These are phyloP conservation scores for Lycocerus yunnanus DNA, from an alignment of 2,888 invertebrate genomes.

Conservation along the genomic window DNA sequence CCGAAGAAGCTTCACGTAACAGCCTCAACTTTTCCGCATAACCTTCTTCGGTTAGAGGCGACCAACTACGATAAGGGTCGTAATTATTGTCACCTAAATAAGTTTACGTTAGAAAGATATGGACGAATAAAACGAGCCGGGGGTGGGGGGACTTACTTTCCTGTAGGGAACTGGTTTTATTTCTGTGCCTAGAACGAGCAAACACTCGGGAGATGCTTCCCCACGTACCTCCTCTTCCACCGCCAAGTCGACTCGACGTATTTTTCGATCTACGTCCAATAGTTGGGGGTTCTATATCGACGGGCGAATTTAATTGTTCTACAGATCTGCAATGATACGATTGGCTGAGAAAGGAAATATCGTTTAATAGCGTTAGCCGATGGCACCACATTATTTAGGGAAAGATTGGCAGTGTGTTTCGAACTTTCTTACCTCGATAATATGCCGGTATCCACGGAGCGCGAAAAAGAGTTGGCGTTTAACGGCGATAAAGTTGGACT, in stretches of 20 bases:
- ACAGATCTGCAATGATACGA: conserved; percentile 73
- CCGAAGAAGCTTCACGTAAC: conserved; percentile 79
- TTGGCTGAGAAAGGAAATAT: no score
- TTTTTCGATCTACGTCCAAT: conserved; percentile 53
- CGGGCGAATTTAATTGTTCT: conserved; percentile 82
- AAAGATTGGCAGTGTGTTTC: no score
- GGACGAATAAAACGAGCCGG: conserved; percentile 41
- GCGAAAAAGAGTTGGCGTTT: conserved; percentile 75
- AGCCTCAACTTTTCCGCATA: conserved; percentile 76
- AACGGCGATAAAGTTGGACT: conserved; percentile 83
- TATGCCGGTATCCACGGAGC: conserved; percentile 72
- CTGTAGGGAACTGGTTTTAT: conserved; percentile 70
- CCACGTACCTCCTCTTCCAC: conserved; percentile 81
- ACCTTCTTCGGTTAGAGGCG: conserved; percentile 71
- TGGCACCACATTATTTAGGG: no score
- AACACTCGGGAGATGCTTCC: conserved; percentile 91
- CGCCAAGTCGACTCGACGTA: conserved; percentile 52
- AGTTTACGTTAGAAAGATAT: not conserved
- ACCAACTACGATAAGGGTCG: conserved; percentile 64
- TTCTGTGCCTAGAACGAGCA: conserved; percentile 82
- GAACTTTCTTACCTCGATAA: conserved; percentile 61
- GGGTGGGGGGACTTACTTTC: conserved; percentile 60
- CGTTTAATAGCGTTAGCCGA: no score
- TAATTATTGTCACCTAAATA: conserved; percentile 50
- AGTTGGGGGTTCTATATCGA: conserved; percentile 65